Percentiles rank a stretch among this genome's conserved stretches.
phyloP scores from a whole-genome alignment of 2,888 invertebrate species.

The Leucania comma region DNA sequence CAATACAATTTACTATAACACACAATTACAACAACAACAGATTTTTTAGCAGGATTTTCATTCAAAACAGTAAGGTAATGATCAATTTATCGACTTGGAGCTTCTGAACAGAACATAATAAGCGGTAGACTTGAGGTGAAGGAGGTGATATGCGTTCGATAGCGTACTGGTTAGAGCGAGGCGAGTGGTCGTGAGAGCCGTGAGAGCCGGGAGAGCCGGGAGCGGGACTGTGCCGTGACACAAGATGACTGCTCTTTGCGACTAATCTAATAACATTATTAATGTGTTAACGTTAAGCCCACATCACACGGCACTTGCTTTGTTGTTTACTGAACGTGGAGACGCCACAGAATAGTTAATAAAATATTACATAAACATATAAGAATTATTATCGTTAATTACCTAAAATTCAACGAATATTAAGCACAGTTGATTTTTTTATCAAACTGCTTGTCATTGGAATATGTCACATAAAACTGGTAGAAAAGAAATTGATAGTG shows the following conservation, averaged over 20 bases:
- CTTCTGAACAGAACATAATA: constrained; percentile 73
- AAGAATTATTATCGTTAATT: constrained; percentile 5
- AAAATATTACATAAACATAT: not conserved
- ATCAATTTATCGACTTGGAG: constrained; percentile 65
- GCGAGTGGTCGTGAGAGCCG: constrained; percentile 66
- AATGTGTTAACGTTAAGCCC: constrained; percentile 52
- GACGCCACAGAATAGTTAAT: constrained; percentile 33
- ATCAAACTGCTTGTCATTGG: constrained; percentile 43
- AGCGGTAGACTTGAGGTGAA: constrained; percentile 70
- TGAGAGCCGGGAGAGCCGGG: constrained; percentile 16
- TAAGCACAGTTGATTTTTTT: constrained; percentile 27
- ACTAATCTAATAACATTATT: constrained; percentile 41
- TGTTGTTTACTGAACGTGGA: constrained; percentile 32
- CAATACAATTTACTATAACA: constrained; percentile 62
- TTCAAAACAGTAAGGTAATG: constrained; percentile 40
- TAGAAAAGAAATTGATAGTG: constrained; percentile 5
- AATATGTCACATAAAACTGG: constrained; percentile 9
- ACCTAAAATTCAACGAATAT: constrained; percentile 1
- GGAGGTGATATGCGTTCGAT: constrained; percentile 78
- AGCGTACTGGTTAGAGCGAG: constrained; percentile 79
- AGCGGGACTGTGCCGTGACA: constrained; percentile 30
- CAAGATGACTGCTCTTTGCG: constrained; percentile 41
- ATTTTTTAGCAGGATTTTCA: constrained; percentile 42
- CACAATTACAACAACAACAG: constrained; percentile 59
- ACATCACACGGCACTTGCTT: constrained; percentile 43